phyloP scores from a whole-genome alignment of 2,797 vertebrate species.

The Gadopsis bispinosus region DNA sequence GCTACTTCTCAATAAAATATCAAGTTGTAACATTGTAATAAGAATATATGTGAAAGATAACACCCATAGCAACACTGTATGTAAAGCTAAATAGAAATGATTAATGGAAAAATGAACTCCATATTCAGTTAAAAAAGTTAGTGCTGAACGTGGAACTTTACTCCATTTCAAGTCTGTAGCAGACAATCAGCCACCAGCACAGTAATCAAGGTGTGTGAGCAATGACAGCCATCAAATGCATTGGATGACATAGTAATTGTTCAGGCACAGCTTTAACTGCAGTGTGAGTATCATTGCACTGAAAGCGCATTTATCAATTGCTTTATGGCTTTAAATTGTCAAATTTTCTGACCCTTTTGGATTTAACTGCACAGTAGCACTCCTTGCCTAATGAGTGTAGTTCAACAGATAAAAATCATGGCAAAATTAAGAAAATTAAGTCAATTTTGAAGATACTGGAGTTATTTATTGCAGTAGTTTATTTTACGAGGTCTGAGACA shows the following conservation, averaged over 20 bases:
- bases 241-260: neutral
- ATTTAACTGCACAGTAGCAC: neutral
- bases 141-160: neutral
- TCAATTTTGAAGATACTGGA: slow-evolving; percentile 1
- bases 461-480: neutral
- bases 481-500: neutral
- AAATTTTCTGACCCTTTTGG: neutral
- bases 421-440: neutral
- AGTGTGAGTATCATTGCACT: neutral
- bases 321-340: neutral
- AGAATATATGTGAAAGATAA: neutral
- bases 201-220: neutral
- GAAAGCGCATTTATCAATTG: neutral
- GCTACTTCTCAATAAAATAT: neutral
- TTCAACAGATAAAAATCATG: neutral
- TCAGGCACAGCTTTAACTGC: neutral
- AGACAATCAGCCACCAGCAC: neutral
- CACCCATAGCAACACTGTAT: neutral
- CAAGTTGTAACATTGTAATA: neutral
- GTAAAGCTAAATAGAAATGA: neutral
- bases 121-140: neutral
- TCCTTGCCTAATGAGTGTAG: neutral
- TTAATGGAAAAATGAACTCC: too few species aligned
- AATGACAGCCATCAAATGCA: neutral
- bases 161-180: neutral